Conservation (phyloP, 2,797 vertebrate species). For the Sebastes flavidus region DNA sequence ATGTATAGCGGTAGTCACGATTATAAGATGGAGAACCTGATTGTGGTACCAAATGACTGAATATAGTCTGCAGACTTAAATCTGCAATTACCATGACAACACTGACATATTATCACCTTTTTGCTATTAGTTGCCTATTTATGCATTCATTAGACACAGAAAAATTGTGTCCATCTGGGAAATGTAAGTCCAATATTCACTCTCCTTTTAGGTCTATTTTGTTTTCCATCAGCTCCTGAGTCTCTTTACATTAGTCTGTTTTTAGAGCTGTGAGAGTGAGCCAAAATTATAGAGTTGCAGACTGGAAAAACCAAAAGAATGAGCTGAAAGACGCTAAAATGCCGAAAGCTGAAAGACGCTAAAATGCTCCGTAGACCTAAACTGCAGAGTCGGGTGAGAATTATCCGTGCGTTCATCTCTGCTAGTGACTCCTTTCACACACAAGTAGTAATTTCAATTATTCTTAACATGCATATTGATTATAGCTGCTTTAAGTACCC, state of each 20-base stretch:
- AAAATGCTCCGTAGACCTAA: neutral
- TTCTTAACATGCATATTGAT: neutral
- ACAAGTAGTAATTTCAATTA: neutral
- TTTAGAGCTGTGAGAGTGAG: neutral
- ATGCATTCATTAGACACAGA: neutral
- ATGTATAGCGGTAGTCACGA: neutral
- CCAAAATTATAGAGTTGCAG: accelerated
- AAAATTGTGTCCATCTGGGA: neutral
- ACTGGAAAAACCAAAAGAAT: neutral
- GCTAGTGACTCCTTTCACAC: neutral
- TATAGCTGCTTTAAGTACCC: neutral
- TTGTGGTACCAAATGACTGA: neutral
- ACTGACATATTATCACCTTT: neutral
- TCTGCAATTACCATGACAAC: neutral
- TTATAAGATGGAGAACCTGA: neutral
- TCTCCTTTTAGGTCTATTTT: neutral
- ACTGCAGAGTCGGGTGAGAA: too few relatives aligned
- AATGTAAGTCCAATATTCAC: neutral
- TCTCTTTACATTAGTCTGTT: neutral
- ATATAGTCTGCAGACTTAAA: neutral
- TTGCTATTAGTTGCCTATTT: neutral
- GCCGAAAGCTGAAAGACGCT: neutral
- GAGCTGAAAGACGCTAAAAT: neutral
- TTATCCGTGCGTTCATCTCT: neutral
- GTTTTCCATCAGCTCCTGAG: neutral